Percentiles rank a stretch among this genome's conserved stretches.
phyloP scores from a whole-genome alignment of 2,888 invertebrate species.

The Lasioglossum malachurum region DNA sequence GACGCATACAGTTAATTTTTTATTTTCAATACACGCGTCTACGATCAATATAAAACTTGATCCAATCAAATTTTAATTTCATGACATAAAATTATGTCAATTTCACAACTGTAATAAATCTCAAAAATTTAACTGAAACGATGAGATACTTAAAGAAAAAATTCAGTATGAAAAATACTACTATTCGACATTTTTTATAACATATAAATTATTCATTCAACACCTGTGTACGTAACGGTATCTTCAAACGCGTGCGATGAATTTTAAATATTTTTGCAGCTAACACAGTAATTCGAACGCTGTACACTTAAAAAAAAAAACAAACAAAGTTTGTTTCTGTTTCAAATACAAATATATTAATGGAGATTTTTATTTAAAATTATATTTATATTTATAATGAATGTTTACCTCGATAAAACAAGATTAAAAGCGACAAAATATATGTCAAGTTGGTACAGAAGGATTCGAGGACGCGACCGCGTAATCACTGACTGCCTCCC shows the following conservation, averaged over 20 bases:
- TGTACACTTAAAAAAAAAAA: background rate
- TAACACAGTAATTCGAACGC: background rate
- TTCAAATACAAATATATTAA: background rate
- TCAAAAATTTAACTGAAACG: background rate
- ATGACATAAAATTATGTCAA: background rate
- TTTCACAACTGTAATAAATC: background rate
- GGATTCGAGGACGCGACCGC: slow-evolving; percentile 59
- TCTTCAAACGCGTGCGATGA: slow-evolving; percentile 27
- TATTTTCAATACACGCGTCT: background rate
- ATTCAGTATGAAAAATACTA: background rate
- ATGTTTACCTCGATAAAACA: slow-evolving; percentile 46
- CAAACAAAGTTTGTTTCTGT: background rate
- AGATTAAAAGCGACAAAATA: slow-evolving; percentile 19
- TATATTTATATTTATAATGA: background rate
- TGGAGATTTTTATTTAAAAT: background rate
- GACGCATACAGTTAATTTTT: background rate
- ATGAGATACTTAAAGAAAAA: background rate
- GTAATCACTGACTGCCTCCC: slow-evolving; percentile 58
- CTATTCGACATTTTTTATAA: background rate
- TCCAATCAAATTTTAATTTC: background rate
- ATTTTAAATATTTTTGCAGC: slow-evolving; percentile 11
- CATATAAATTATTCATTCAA: slow-evolving; percentile 8
- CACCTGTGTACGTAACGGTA: slow-evolving; percentile 48
- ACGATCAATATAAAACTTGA: background rate
- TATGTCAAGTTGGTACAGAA: slow-evolving; percentile 32